phyloP scores from a whole-genome alignment of 2,113 vertebrate species.

The Abramis brama region DNA sequence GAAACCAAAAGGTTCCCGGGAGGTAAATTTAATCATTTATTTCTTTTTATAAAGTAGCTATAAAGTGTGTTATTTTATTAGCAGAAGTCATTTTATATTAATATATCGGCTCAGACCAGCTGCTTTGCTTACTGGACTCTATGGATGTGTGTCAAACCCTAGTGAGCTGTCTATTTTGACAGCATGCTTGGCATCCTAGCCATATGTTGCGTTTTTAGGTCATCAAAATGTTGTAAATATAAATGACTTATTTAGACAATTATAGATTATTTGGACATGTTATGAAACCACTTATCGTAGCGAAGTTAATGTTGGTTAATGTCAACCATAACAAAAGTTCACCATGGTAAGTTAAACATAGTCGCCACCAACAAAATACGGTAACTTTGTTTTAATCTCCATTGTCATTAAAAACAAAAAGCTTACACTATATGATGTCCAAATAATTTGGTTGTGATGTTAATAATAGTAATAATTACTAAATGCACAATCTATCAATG shows the following conservation, averaged over 20 bases:
- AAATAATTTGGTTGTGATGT: neutral
- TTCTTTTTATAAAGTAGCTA: neutral
- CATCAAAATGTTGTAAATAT: neutral
- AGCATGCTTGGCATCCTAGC: neutral
- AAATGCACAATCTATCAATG: neutral
- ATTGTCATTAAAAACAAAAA: neutral
- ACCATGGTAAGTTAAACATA: neutral
- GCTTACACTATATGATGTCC: neutral
- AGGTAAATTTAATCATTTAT: constrained; percentile 78
- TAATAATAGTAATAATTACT: neutral
- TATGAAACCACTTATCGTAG: neutral
- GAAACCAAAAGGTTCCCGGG: constrained; percentile 88
- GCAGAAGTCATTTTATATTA: neutral
- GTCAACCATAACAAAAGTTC: neutral
- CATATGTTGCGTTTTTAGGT: neutral
- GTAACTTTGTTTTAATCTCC: neutral
- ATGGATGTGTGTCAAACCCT: neutral
- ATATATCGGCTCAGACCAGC: neutral
- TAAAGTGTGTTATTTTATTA: neutral
- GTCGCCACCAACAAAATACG: neutral
- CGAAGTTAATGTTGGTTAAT: neutral
- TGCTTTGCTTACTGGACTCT: neutral
- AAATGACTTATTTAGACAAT: neutral
- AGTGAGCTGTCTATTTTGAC: neutral
- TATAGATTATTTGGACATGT: neutral